These are phyloP conservation scores for Drosophila anceps DNA, from an alignment of 2,888 invertebrate genomes.

Conservation along the genomic window DNA sequence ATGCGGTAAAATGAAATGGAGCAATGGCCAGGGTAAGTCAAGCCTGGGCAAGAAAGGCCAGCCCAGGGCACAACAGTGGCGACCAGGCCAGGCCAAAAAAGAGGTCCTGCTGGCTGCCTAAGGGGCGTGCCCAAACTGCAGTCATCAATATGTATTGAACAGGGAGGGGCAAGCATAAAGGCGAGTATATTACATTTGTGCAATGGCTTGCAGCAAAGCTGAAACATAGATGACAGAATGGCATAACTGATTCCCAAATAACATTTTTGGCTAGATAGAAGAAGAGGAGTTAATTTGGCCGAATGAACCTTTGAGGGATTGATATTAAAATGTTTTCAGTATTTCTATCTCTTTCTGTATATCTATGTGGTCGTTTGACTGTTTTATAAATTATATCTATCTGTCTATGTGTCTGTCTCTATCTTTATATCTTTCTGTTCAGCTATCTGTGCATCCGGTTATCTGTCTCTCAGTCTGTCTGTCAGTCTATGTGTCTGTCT, in stretches of 20 bases:
- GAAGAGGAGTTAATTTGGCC: not conserved
- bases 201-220: not conserved
- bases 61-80: not conserved
- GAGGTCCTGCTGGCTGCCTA: slow-evolving; percentile 4
- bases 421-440: not conserved
- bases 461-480: not conserved
- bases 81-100: slow-evolving; percentile 16
- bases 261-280: not conserved
- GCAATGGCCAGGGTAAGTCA: slow-evolving; percentile 29
- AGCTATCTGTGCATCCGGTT: not conserved
- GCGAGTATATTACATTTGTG: slow-evolving; percentile 1
- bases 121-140: slow-evolving; percentile 11
- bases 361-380: not conserved
- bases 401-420: not conserved
- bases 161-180: not conserved
- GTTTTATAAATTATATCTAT: not conserved
- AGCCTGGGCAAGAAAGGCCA: slow-evolving; percentile 10
- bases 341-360: not conserved
- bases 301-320: not conserved
- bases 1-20: slow-evolving; percentile 69
- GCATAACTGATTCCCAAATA: slow-evolving; percentile 8
- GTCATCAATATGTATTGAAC: slow-evolving; percentile 45
- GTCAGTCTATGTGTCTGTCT: not conserved
- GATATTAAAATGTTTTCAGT: not conserved
- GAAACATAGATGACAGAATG: not conserved